phyloP scores from a whole-genome alignment of 2,113 vertebrate genomes.

The Megaceryle maxima region DNA sequence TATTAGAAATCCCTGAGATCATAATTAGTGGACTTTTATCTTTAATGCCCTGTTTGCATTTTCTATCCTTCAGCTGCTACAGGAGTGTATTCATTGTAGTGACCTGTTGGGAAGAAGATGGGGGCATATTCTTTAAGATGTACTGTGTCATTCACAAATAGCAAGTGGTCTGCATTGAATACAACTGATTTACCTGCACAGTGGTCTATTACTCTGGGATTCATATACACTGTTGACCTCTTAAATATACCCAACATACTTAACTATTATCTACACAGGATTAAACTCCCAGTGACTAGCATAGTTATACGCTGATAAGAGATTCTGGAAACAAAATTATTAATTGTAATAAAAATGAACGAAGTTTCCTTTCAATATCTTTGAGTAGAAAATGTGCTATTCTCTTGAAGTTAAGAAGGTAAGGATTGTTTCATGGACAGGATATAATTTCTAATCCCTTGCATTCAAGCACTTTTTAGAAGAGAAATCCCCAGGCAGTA shows the following conservation, averaged over 20 bases:
- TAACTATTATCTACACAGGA: not conserved
- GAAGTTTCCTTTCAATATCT: not conserved
- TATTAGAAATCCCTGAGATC: not conserved
- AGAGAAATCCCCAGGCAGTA: not conserved
- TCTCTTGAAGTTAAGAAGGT: not conserved
- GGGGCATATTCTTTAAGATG: not conserved
- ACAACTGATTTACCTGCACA: not conserved
- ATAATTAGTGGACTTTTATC: not conserved
- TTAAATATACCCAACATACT: not conserved
- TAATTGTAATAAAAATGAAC: not conserved
- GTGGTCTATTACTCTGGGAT: not conserved
- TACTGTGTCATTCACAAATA: not conserved
- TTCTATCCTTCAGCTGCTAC: not conserved
- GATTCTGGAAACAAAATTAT: not conserved
- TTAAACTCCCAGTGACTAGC: not conserved
- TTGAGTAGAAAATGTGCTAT: not conserved
- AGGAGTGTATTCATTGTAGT: not conserved
- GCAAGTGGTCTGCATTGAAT: not conserved
- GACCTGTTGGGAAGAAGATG: not conserved
- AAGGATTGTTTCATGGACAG: not conserved
- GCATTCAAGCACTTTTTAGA: not conserved
- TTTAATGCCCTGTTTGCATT: not conserved
- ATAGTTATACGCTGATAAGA: not conserved
- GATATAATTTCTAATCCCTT: not conserved
- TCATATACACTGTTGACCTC: not conserved